Percentiles rank a stretch among this genome's conserved stretches.
Evolutionary conservation across 2,888 invertebrate species (phyloP).

Genomic region (Sepiola atlantica): DNA sequence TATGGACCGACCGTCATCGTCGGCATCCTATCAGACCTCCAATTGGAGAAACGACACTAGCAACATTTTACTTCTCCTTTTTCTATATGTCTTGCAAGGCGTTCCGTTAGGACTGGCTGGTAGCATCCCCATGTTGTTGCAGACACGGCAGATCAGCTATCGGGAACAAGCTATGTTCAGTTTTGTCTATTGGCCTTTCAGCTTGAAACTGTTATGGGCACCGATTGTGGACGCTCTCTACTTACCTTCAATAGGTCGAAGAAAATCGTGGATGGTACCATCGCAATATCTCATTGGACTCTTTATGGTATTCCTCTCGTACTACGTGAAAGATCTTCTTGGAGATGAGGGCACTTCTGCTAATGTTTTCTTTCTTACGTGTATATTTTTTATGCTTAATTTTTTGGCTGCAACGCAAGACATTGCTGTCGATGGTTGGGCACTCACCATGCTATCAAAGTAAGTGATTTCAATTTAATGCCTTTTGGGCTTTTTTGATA

Average conservation of each 20-base stretch:
- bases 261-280: constrained; percentile 93
- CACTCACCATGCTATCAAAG: constrained; percentile 97
- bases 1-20: constrained; percentile 34
- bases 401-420: constrained; percentile 99
- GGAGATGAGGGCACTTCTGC: constrained; percentile 70
- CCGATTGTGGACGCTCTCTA: constrained; percentile 97
- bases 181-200: constrained; percentile 92
- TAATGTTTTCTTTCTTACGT: constrained; percentile 79
- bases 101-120: constrained; percentile 92
- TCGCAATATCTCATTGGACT: constrained; percentile 90
- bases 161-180: constrained; percentile 89
- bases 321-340: constrained; percentile 80
- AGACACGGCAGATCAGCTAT: constrained; percentile 93
- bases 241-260: constrained; percentile 86
- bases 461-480: constrained; percentile 70
- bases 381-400: constrained; percentile 91
- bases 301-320: constrained; percentile 91
- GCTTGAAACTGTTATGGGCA: constrained; percentile 96
- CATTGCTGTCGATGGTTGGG: constrained; percentile 99
- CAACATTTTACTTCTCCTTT: constrained; percentile 90
- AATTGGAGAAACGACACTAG: constrained; percentile 69
- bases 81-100: constrained; percentile 91
- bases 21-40: background rate
- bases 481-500: background rate
- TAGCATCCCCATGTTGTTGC: constrained; percentile 95